Conservation (phyloP, 2,113 vertebrate species). For the Microtus oregoni region DNA sequence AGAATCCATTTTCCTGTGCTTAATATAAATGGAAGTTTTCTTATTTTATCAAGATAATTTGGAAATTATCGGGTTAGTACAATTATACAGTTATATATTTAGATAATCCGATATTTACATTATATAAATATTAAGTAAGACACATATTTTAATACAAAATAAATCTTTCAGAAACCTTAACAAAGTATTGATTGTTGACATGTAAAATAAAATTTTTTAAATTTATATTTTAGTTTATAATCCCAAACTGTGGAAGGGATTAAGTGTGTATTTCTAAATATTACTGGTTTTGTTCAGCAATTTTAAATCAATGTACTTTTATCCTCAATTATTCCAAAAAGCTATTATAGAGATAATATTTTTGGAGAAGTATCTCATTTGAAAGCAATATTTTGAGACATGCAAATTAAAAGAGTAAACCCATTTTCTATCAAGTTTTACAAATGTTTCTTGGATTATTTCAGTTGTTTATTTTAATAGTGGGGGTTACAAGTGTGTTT, state of each 20-base stretch:
- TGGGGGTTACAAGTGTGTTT: not conserved
- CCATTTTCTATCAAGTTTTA: slow-evolving; percentile 38
- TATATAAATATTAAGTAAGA: not conserved
- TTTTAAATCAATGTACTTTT: not conserved
- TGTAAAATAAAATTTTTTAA: slow-evolving; percentile 25
- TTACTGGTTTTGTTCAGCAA: slow-evolving; percentile 9
- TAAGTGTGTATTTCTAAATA: not conserved
- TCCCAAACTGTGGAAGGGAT: not conserved
- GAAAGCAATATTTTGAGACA: slow-evolving; percentile 52
- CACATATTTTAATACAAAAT: slow-evolving; percentile 5
- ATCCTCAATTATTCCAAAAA: slow-evolving; percentile 25
- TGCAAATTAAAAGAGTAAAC: slow-evolving; percentile 4
- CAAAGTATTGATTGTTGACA: not conserved
- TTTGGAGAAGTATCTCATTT: slow-evolving; percentile 41
- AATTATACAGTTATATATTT: not conserved
- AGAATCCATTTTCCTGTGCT: not conserved
- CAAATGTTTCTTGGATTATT: not conserved
- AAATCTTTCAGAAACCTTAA: slow-evolving; percentile 40
- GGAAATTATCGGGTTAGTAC: not conserved
- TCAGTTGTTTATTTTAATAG: slow-evolving; percentile 5
- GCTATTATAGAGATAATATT: slow-evolving; percentile 1
- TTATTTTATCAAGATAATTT: slow-evolving; percentile 15
- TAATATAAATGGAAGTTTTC: not conserved
- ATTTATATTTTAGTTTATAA: slow-evolving; percentile 5
- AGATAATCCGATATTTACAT: not conserved